Evolutionary conservation across 1,140 invertebrate species (phyloP), one percentile per base, ranked within the genome.

Genomic region (Anastatus disparis): DNA sequence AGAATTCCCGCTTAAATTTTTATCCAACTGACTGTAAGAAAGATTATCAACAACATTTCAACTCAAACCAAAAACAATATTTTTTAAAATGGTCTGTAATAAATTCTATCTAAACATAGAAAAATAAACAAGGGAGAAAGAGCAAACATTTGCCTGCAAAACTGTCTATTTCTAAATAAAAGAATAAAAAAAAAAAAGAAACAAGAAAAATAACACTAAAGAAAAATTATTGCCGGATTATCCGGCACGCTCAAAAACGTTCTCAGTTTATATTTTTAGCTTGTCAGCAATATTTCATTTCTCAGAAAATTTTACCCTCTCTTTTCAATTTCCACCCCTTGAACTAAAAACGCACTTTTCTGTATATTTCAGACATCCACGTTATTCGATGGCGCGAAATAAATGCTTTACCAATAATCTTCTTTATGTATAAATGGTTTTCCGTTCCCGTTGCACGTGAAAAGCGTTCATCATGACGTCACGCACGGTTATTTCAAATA

Each of bases 321-420:
- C 55, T 61, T 26, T 10, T 35, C 31, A 10, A 35, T 4, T 35
- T 35, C 31, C 31, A 4, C 10, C 31, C 31, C 31, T 10, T 4
- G 31, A n/a, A n/a, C n/a, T n/a, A n/a, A n/a, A n/a, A n/a, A n/a
- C 10, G 31, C 31, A 6, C 31, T 10, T 35, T 6, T 10, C 31
- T 4, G 46, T n/a, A 3, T 22, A 22, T 48, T 6, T 6, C 24
- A 27, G 20, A 61, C 31, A 10, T 31, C 24, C n/a, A n/a, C 4
- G 24, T 10, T 52, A 53, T 61, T 52, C 68, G 56, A 70, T 71
- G 61, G 58, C 35, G 64, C 52, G 46, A 72, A 76, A 76, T 74
- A 72, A 75, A 76, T 74, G 66, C 62, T 66, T 76, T 75, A 62
- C 70, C 71, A 73, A 76, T 78, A 73, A 74, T 76, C 64, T 72